These are phyloP conservation scores for Sarotherodon lohbergeri DNA, from an alignment of 2,113 vertebrate species.

Conservation along the genomic window DNA sequence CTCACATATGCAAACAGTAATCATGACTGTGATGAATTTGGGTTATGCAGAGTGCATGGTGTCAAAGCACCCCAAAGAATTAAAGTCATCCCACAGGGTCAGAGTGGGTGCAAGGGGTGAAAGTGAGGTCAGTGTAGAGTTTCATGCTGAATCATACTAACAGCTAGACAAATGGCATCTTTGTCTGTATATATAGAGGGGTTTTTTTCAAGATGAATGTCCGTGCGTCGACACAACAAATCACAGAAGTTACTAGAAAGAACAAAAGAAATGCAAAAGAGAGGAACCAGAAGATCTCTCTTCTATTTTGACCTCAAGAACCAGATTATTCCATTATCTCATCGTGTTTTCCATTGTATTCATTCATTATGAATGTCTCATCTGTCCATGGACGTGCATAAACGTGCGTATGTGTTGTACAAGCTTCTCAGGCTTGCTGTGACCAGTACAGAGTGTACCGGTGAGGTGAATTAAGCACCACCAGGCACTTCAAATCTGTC, in stretches of 20 bases:
- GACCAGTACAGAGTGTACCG: background rate
- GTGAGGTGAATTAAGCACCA: slow-evolving; percentile 10
- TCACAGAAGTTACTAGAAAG: background rate
- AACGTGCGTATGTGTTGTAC: background rate
- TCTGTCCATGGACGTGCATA: background rate
- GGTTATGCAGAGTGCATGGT: slow-evolving; percentile 51
- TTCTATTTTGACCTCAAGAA: background rate
- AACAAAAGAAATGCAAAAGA: background rate
- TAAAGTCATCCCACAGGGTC: slow-evolving; percentile 23
- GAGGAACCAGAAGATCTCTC: background rate
- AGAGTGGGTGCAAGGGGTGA: slow-evolving; percentile 44
- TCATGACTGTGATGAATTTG: slow-evolving; percentile 19
- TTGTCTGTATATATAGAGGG: background rate
- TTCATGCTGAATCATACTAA: background rate
- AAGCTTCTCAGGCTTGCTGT: background rate
- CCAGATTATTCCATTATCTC: background rate
- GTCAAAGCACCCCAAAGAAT: slow-evolving; percentile 28
- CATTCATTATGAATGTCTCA: slow-evolving; percentile 1
- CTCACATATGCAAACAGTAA: background rate
- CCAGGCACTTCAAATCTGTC: slow-evolving; percentile 31
- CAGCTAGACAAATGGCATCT: background rate
- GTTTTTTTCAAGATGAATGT: background rate
- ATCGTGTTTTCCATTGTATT: background rate
- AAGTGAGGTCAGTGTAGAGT: slow-evolving; percentile 22
- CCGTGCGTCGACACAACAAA: background rate